Conservation (phyloP, 2,113 vertebrate genomes). For the Chamaea fasciata region DNA sequence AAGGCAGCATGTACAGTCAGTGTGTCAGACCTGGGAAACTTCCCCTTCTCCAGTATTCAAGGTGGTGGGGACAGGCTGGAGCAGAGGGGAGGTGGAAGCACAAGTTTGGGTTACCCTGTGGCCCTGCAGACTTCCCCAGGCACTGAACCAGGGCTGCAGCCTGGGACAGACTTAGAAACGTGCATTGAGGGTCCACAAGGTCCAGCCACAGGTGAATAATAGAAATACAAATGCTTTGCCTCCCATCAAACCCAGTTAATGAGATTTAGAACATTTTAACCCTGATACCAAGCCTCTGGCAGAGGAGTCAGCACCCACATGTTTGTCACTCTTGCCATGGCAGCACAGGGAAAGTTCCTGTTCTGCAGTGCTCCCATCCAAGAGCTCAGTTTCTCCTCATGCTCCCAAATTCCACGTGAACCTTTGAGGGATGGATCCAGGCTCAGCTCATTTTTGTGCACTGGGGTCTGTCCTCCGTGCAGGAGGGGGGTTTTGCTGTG, state of each 20-base stretch:
- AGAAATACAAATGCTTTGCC: not conserved
- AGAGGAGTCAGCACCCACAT: accelerated
- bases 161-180: not conserved
- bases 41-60: not conserved
- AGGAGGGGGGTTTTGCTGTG: not conserved
- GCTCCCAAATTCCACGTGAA: not conserved
- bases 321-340: not conserved
- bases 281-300: not conserved
- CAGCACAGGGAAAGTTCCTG: not conserved
- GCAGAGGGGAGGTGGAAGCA: not conserved
- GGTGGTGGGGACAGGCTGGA: not conserved
- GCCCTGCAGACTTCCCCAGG: not conserved
- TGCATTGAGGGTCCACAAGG: not conserved
- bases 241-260: not conserved
- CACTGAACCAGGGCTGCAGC: not conserved
- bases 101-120: not conserved
- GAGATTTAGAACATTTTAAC: not conserved
- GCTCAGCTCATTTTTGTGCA: not conserved
- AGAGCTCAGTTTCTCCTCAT: not conserved
- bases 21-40: not conserved
- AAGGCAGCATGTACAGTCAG: not conserved
- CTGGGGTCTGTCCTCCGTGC: not conserved
- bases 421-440: not conserved
- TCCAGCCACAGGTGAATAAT: not conserved
- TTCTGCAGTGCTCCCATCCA: not conserved